Evolutionary conservation across 1,140 invertebrate genomes (phyloP), one percentile per base, ranked within the genome.

Genomic region (Zaprionus ghesquierei): DNA sequence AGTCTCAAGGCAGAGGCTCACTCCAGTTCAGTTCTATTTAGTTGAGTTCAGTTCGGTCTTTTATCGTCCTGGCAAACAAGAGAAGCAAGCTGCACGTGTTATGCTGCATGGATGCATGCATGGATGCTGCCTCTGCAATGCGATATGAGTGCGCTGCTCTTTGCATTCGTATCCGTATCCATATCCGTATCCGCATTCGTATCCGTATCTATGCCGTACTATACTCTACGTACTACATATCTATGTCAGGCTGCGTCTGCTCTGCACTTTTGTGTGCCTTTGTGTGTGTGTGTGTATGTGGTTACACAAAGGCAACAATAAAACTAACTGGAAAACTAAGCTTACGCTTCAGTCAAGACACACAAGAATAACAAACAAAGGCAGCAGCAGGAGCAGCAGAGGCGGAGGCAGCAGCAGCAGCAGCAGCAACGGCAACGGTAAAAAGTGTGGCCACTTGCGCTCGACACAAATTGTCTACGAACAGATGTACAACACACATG

Each of bases 391-490:
- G 6, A 23, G 20, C 15, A 18, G 20, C 15, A 51, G 13, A 13
- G 5, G 22, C 10, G 9, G 33, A 56, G n/a, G 33, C 25, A 12
- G 18, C 2, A 59, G 35, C 38, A 20, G 27, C 18, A 33, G 15
- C 31, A 18, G 20, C 4, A 25, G 13, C 13, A 18, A 35, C 9
- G 22, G 20, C 25, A 27, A 27, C 20, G 35, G 38, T 33, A 65
- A 65, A 71, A 72, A 66, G 33, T 68, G 63, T 27, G 63, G 54
- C 62, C 69, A 72, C 63, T 72, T 71, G 35, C 35, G 54, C 55
- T 72, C 68, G 56, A 72, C 74, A 73, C 64, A 62, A 61, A 69
- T 62, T 64, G 55, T 41, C 53, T 73, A 59, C 58, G 55, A 53
- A 58, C 49, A 54, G 25, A 46, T 44, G 58, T 55, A 77, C 29